A percentile compares a stretch with the other conserved stretches of the same genome.
Evolutionary conservation across 2,113 vertebrate species (phyloP).

Genomic region (Marcusenius ussheri): DNA sequence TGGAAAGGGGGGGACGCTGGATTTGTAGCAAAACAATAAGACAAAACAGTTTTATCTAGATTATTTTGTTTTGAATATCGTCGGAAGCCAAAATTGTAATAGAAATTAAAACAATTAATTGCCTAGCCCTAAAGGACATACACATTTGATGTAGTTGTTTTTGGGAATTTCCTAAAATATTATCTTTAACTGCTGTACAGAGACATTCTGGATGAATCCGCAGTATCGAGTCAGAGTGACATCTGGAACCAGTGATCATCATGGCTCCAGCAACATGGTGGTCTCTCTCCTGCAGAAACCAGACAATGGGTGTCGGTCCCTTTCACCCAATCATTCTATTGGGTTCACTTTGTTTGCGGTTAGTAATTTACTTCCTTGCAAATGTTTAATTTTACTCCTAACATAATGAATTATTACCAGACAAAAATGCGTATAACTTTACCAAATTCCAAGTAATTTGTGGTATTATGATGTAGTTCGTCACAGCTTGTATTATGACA

Average conservation of each 20-base stretch:
- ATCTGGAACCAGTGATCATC: background rate
- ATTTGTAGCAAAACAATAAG: background rate
- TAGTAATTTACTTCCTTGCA: conserved; percentile 9
- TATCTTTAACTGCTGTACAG: conserved; percentile 28
- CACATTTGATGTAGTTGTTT: background rate
- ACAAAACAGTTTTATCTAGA: background rate
- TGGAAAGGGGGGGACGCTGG: background rate
- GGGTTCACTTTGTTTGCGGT: conserved; percentile 53
- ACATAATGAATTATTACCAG: background rate
- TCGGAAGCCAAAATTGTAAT: background rate
- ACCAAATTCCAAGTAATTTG: background rate
- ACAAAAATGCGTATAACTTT: background rate
- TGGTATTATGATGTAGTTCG: background rate
- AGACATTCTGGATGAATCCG: conserved; percentile 54
- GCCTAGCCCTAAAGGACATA: background rate
- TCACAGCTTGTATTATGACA: background rate
- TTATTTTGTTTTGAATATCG: background rate
- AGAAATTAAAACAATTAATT: background rate
- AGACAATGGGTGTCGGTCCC: conserved; percentile 50
- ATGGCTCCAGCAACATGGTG: conserved; percentile 37
- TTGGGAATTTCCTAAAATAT: background rate
- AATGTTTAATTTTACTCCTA: background rate
- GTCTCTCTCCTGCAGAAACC: too few relatives aligned
- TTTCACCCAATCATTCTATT: conserved; percentile 42
- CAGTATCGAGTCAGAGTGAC: conserved; percentile 48